phyloP scores from a whole-genome alignment of 1,140 invertebrate genomes.

The Drusus annulatus region DNA sequence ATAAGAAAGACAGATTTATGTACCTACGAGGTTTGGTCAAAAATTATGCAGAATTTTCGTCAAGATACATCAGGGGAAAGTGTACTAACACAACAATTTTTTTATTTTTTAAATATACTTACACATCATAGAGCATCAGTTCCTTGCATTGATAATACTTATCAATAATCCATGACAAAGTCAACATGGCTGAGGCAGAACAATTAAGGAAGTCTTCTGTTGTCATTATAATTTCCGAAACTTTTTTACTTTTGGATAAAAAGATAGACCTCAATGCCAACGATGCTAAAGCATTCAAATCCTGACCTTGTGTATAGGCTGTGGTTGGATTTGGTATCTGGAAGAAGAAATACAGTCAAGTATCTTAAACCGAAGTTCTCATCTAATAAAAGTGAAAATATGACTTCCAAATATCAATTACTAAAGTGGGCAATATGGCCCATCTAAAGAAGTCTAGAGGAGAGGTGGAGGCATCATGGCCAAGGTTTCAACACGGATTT shows the following conservation, averaged over 20 bases:
- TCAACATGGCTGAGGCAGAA: conserved; percentile 36
- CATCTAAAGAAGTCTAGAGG: too few species aligned
- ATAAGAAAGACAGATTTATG: too few species aligned
- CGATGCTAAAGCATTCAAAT: conserved; percentile 45
- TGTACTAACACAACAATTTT: too few species aligned
- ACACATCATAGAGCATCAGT: conserved; percentile 53
- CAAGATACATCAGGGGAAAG: too few species aligned
- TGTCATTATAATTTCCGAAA: conserved; percentile 19
- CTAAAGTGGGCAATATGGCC: too few species aligned
- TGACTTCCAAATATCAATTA: too few species aligned
- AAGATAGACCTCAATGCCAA: conserved; percentile 47
- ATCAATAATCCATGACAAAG: conserved; percentile 51
- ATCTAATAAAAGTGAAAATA: too few species aligned
- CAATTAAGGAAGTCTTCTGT: conserved; percentile 48
- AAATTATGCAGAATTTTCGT: too few species aligned
- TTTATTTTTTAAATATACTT: conserved; percentile 10
- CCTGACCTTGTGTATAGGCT: conserved; percentile 9
- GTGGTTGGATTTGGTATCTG: neutral
- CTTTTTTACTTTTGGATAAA: conserved; percentile 37
- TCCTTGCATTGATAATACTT: conserved; percentile 53
- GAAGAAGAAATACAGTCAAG: neutral
- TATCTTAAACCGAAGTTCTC: too few species aligned
- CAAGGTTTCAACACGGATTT: too few species aligned
- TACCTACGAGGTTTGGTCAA: too few species aligned
- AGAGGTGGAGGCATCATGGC: too few species aligned